phyloP scores from a whole-genome alignment of 2,888 invertebrate species.

The Aphidoletes aphidimyza region DNA sequence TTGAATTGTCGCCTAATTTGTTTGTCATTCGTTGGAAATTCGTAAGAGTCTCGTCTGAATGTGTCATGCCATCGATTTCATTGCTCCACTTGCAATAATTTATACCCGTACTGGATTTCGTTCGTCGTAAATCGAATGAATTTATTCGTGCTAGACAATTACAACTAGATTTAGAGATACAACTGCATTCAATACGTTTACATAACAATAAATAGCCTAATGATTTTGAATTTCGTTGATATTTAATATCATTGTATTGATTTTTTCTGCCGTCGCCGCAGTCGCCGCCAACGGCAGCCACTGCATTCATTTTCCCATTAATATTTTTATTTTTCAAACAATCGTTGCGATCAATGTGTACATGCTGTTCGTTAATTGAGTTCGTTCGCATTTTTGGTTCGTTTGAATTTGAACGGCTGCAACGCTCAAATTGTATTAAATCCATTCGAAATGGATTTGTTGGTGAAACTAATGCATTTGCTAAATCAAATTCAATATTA shows the following conservation, averaged over 20 bases:
- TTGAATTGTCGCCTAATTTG: background rate
- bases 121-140: constrained; percentile 50
- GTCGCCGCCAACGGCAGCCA: too few relatives aligned
- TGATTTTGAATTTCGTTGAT: constrained; percentile 55
- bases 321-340: background rate
- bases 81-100: background rate
- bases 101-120: constrained; percentile 56
- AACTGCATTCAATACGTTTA: constrained; percentile 14
- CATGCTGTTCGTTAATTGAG: background rate
- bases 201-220: constrained; percentile 50
- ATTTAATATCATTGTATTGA: constrained; percentile 28
- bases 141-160: constrained; percentile 6
- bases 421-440: constrained; percentile 58
- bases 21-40: background rate
- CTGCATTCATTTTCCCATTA: constrained; percentile 9
- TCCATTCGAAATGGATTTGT: constrained; percentile 55
- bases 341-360: background rate
- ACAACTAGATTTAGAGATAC: constrained; percentile 53
- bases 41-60: background rate
- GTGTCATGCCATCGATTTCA: background rate
- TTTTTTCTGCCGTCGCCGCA: too few relatives aligned
- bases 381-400: background rate
- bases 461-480: background rate
- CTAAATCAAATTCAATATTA: constrained; percentile 57
- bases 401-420: background rate